phyloP scores from a whole-genome alignment of 2,797 vertebrate genomes.

The Catostomus latipinnis region DNA sequence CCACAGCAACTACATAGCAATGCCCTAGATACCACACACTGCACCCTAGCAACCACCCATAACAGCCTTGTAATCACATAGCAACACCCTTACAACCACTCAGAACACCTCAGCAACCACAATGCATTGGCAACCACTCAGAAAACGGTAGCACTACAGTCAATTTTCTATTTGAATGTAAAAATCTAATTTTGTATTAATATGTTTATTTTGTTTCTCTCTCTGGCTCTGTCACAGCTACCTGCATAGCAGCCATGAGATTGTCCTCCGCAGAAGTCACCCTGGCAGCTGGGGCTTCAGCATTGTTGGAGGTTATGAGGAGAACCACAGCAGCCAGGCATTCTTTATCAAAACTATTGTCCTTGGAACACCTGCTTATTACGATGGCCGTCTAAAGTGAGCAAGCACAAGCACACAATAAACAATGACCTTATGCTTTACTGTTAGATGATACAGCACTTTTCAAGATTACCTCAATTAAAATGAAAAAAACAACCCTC shows the following conservation, averaged over 20 bases:
- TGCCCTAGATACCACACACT: too few relatives aligned
- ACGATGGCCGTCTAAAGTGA: conserved; percentile 97
- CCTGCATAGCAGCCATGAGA: conserved; percentile 94
- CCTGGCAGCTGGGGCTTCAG: conserved; percentile 98
- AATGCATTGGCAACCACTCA: too few relatives aligned
- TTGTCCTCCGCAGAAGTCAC: conserved; percentile 90
- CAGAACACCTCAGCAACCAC: too few relatives aligned
- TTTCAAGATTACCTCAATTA: conserved; percentile 12
- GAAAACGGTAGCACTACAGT: too few relatives aligned
- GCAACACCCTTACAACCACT: too few relatives aligned
- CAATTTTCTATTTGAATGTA: too few relatives aligned
- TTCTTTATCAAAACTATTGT: conserved; percentile 99
- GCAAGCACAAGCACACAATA: conserved; percentile 58
- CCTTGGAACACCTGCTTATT: conserved; percentile 97
- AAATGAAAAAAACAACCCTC: not conserved
- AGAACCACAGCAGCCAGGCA: conserved; percentile 96
- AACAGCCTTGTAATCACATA: too few relatives aligned
- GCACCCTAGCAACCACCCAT: too few relatives aligned
- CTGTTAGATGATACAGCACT: not conserved
- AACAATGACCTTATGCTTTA: conserved; percentile 5
- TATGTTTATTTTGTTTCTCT: not conserved
- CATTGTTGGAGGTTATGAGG: conserved; percentile 97
- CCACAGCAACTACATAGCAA: too few relatives aligned
- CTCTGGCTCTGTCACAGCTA: conserved; percentile 74
- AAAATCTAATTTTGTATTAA: too few relatives aligned